These are phyloP conservation scores for Chamaetylas fuelleborni DNA, from an alignment of 2,113 vertebrate species.

Conservation along the genomic window DNA sequence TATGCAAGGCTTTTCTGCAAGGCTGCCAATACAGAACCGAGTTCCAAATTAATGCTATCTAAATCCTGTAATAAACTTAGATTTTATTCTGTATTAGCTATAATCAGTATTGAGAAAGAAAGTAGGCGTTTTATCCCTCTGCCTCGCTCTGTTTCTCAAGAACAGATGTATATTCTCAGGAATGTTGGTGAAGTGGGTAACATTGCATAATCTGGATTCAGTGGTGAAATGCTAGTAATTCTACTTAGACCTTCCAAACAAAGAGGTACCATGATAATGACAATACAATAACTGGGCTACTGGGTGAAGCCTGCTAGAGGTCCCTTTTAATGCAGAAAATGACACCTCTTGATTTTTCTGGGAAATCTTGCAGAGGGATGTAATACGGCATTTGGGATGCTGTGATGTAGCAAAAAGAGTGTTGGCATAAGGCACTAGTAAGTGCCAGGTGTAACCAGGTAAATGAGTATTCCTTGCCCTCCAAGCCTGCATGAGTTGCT, in stretches of 20 bases:
- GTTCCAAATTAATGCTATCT: neutral
- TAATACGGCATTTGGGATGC: neutral
- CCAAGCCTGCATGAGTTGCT: neutral
- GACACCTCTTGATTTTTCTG: neutral
- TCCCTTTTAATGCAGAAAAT: neutral
- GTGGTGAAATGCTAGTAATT: neutral
- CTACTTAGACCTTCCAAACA: neutral
- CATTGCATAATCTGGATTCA: neutral
- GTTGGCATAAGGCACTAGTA: neutral
- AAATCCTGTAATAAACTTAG: neutral
- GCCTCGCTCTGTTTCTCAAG: rapidly evolving
- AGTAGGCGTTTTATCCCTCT: neutral
- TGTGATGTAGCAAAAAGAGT: neutral
- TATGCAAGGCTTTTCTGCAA: neutral
- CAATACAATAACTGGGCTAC: neutral
- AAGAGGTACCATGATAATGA: neutral
- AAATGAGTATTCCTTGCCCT: neutral
- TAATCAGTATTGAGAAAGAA: neutral
- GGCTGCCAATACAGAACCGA: neutral
- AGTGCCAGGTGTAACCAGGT: neutral
- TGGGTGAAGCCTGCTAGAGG: neutral
- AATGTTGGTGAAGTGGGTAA: neutral
- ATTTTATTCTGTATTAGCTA: neutral
- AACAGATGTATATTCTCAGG: neutral
- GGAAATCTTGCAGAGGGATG: neutral